A percentile compares a stretch with the other conserved stretches of the same genome.
Conservation (phyloP, 1,140 invertebrate species). For the Drosophila ananassae region DNA sequence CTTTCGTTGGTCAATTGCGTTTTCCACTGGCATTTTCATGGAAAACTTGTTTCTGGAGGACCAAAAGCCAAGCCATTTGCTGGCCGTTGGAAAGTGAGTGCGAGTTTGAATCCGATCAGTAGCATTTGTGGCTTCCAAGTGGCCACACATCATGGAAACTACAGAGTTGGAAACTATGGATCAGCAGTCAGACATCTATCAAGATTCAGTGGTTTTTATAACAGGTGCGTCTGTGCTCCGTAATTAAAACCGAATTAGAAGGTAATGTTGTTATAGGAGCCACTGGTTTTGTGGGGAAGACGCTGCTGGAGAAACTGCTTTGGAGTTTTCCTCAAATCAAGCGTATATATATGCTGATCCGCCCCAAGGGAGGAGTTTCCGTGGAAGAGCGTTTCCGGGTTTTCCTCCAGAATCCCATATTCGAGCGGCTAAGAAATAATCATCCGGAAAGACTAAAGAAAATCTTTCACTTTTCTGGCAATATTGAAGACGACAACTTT, state of each 20-base stretch:
- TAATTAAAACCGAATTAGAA: neutral
- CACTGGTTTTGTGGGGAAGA: constrained; percentile 87
- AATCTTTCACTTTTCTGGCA: constrained; percentile 84
- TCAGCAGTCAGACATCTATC: constrained; percentile 55
- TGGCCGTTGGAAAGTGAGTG: constrained; percentile 41
- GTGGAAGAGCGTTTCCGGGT: constrained; percentile 68
- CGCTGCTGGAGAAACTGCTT: constrained; percentile 89
- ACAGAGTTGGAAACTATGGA: constrained; percentile 19
- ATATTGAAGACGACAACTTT: constrained; percentile 79
- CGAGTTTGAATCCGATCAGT: constrained; percentile 41
- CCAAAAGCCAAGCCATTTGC: constrained; percentile 46
- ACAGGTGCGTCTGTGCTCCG: constrained; percentile 53
- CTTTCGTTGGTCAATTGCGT: constrained; percentile 32
- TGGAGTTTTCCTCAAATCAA: constrained; percentile 88
- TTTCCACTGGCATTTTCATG: constrained; percentile 38
- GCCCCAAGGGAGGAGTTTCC: constrained; percentile 85
- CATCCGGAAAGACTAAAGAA: constrained; percentile 80
- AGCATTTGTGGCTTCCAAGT: constrained; percentile 45
- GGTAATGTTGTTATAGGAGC: constrained; percentile 44
- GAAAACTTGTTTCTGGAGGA: constrained; percentile 77
- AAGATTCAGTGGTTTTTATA: constrained; percentile 75
- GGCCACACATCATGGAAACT: constrained; percentile 42
- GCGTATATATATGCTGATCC: constrained; percentile 88
- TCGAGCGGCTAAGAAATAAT: constrained; percentile 60
- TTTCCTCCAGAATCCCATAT: constrained; percentile 75